These are phyloP conservation scores for Eufriesea mexicana DNA, from an alignment of 1,140 invertebrate genomes.

Conservation along the genomic window DNA sequence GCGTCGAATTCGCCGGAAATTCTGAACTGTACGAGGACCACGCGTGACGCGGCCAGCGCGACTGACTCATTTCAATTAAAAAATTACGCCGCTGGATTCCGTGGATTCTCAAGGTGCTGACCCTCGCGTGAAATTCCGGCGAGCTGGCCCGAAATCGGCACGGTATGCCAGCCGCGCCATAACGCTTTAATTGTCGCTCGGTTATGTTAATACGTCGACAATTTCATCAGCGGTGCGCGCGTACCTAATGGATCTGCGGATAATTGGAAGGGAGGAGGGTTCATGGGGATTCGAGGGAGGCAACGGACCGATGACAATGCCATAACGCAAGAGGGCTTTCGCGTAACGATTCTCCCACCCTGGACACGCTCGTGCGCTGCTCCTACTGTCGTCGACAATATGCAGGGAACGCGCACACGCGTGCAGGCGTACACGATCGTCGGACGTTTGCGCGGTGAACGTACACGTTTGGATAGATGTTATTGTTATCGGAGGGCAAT, in stretches of 20 bases:
- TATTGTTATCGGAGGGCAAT: conserved; percentile 9
- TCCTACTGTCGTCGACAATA: conserved; percentile 23
- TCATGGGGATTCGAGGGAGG: conserved; percentile 36
- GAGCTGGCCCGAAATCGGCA: conserved; percentile 21
- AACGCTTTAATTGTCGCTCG: conserved; percentile 62
- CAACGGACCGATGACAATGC: conserved; percentile 66
- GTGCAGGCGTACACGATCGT: not conserved
- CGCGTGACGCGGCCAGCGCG: conserved; percentile 3
- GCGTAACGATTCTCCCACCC: conserved; percentile 56
- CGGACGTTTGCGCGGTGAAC: not conserved
- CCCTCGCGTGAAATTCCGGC: conserved; percentile 26
- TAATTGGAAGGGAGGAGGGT: conserved; percentile 65
- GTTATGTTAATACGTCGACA: conserved; percentile 72
- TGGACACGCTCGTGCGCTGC: conserved; percentile 26
- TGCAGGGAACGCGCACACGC: not conserved
- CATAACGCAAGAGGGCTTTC: conserved; percentile 61
- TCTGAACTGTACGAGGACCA: not conserved
- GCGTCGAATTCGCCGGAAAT: conserved; percentile 20
- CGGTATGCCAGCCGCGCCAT: conserved; percentile 23
- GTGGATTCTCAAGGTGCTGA: conserved; percentile 10
- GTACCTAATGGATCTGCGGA: conserved; percentile 67
- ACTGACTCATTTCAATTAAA: conserved; percentile 41
- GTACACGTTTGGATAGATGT: not conserved
- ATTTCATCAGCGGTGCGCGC: conserved; percentile 62
- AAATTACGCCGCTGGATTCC: conserved; percentile 34